Percentiles rank a stretch among this genome's conserved stretches.
Evolutionary conservation across 2,797 vertebrate genomes (phyloP).

Genomic region (Halcyon leucocephala): DNA sequence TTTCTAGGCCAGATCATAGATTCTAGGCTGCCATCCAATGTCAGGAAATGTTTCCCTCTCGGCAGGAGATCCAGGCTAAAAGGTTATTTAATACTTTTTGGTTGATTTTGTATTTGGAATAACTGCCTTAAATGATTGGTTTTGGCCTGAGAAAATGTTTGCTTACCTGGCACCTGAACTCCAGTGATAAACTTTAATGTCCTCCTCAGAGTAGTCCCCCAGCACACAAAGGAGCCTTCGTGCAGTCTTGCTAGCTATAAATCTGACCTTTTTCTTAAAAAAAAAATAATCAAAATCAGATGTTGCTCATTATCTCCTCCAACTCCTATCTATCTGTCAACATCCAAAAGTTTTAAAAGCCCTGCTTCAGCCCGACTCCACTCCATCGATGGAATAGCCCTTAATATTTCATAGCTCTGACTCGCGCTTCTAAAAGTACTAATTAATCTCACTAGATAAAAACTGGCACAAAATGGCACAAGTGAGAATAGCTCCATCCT

Average conservation of each 20-base stretch:
- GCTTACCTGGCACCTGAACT: conserved; percentile 67
- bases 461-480: conserved; percentile 71
- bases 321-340: not conserved
- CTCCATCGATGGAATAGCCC: conserved; percentile 27
- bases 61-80: not conserved
- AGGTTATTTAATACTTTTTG: conserved; percentile 54
- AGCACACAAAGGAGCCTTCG: not conserved
- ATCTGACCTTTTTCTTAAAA: not conserved
- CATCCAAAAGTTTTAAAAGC: conserved; percentile 28
- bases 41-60: conserved; percentile 33
- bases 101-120: conserved; percentile 39
- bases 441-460: conserved; percentile 79
- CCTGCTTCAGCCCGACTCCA: conserved; percentile 33
- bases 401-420: conserved; percentile 73
- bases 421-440: conserved; percentile 71
- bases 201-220: not conserved
- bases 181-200: conserved; percentile 45
- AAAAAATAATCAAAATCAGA: conserved; percentile 15
- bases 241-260: not conserved
- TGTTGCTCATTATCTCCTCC: not conserved
- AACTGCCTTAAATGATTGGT: conserved; percentile 37
- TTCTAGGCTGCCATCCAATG: conserved; percentile 58
- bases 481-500: conserved; percentile 67
- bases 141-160: conserved; percentile 60
- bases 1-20: conserved; percentile 24